Evolutionary conservation across 2,888 invertebrate genomes (phyloP).

Genomic region (Copidosoma aretas): DNA sequence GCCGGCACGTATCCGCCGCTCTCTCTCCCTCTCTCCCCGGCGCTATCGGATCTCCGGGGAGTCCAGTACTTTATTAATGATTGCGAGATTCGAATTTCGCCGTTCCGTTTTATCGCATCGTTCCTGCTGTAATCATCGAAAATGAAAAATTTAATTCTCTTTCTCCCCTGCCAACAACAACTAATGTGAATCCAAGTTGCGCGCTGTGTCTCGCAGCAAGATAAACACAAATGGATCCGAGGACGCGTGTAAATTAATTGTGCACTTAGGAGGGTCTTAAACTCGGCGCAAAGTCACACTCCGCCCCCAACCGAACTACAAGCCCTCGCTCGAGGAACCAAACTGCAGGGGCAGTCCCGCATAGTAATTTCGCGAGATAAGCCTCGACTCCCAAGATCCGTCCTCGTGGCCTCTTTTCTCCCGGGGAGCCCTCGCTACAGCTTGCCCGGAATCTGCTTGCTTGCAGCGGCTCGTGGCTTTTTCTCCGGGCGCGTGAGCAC

Average conservation of each 20-base stretch:
- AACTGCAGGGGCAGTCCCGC: conserved; percentile 32
- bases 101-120: neutral
- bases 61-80: neutral
- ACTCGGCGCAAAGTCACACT: conserved; percentile 24
- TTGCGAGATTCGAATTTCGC: neutral
- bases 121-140: neutral
- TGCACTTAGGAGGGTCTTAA: conserved; percentile 33
- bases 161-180: conserved; percentile 13
- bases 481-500: conserved; percentile 2
- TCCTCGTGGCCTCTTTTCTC: conserved; percentile 32
- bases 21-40: neutral
- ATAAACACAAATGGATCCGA: conserved; percentile 37
- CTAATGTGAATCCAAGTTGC: conserved; percentile 3
- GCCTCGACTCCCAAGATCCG: conserved; percentile 26
- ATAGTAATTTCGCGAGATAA: conserved; percentile 40
- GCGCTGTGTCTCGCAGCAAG: conserved; percentile 13
- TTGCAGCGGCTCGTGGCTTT: neutral
- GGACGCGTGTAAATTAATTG: conserved; percentile 36
- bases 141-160: neutral
- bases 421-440: conserved; percentile 4
- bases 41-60: conserved; percentile 10
- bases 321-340: neutral
- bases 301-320: neutral
- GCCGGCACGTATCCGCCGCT: neutral
- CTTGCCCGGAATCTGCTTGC: conserved; percentile 18